Evolutionary conservation across 2,888 invertebrate species (phyloP).

Genomic region (Toxonevra muliebris): DNA sequence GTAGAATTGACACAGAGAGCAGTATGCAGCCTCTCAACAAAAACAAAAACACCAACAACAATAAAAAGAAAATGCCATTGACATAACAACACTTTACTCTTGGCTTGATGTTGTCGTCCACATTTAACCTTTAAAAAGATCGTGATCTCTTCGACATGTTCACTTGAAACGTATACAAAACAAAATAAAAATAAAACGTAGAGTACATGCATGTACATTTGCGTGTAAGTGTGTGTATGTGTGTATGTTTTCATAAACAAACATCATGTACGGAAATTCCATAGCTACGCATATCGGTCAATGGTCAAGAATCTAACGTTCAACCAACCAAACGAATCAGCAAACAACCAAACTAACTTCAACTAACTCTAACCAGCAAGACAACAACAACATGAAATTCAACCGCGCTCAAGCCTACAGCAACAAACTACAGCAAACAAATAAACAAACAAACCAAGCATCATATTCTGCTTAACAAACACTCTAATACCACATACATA

Average conservation of each 20-base stretch:
- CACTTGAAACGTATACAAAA: not conserved
- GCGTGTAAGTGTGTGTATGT: no score
- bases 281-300: slow-evolving; percentile 31
- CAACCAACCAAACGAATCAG: not conserved
- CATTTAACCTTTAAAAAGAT: slow-evolving; percentile 14
- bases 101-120: not conserved
- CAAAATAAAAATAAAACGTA: no score
- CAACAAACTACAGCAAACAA: slow-evolving; percentile 1
- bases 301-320: slow-evolving; percentile 29
- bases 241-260: not conserved
- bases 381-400: not conserved
- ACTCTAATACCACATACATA: not conserved
- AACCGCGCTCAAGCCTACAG: not conserved
- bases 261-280: slow-evolving; percentile 19
- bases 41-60: no score
- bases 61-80: no score
- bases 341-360: slow-evolving; percentile 6
- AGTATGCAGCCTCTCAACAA: no score
- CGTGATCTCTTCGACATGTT: slow-evolving; percentile 20
- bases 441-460: not conserved
- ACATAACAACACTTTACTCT: no score
- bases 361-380: not conserved
- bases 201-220: no score
- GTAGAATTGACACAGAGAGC: no score
- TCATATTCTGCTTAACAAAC: not conserved